A percentile compares a stretch with the other conserved stretches of the same genome.
Evolutionary conservation across 2,113 vertebrate species (phyloP).

Genomic region (Plotosus lineatus): DNA sequence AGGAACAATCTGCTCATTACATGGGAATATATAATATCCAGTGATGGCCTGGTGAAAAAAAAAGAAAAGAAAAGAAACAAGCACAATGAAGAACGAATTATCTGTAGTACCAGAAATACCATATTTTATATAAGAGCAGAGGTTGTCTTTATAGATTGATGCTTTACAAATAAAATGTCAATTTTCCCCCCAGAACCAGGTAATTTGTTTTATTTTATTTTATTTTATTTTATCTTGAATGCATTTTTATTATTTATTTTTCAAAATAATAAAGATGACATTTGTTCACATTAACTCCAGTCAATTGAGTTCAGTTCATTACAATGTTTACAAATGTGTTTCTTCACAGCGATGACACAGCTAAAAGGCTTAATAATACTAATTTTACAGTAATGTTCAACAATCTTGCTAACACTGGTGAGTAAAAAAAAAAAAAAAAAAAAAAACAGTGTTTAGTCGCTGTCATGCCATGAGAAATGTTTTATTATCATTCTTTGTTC

Average conservation of each 20-base stretch:
- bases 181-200: too few relatives aligned
- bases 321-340: neutral
- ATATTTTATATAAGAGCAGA: neutral
- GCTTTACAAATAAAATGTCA: neutral
- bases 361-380: neutral
- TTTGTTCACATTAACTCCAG: neutral
- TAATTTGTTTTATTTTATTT: neutral
- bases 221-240: neutral
- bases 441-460: neutral
- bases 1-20: too few relatives aligned
- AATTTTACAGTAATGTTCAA: neutral
- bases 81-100: too few relatives aligned
- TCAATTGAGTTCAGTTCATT: neutral
- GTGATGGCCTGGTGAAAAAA: too few relatives aligned
- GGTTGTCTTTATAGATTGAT: neutral
- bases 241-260: neutral
- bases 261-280: neutral
- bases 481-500: neutral
- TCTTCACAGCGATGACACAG: neutral
- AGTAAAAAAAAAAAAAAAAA: neutral
- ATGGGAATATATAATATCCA: too few relatives aligned
- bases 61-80: too few relatives aligned
- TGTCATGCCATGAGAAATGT: neutral
- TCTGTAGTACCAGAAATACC: neutral
- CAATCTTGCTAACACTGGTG: neutral